Conservation (phyloP, 2,113 vertebrate genomes). For the Ammodytes marinus region DNA sequence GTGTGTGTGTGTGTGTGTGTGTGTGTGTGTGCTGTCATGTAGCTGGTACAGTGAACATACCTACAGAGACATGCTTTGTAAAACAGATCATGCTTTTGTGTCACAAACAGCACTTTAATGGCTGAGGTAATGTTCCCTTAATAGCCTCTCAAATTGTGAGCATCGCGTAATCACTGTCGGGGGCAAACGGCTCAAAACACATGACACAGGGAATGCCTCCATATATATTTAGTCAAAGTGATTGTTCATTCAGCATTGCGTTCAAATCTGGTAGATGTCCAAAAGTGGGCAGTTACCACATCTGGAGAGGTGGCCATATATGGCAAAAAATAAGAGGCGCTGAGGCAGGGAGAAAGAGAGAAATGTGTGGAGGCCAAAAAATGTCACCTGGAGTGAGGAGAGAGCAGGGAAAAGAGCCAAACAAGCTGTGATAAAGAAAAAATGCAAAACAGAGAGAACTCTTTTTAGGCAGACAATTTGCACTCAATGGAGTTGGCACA, state of each 20-base stretch:
- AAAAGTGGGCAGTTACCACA: slow-evolving; percentile 67
- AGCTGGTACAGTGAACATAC: no score
- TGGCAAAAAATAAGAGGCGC: slow-evolving; percentile 68
- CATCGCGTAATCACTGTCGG: slow-evolving; percentile 14
- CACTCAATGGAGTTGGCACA: slow-evolving; percentile 3
- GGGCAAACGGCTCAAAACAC: slow-evolving; percentile 29
- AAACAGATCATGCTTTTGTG: neutral
- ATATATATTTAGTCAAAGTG: slow-evolving; percentile 62
- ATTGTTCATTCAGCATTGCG: slow-evolving; percentile 60
- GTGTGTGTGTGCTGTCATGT: no score
- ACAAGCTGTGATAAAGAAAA: slow-evolving; percentile 50
- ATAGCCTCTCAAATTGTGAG: neutral
- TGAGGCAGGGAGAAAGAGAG: slow-evolving; percentile 62
- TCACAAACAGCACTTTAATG: slow-evolving; percentile 27
- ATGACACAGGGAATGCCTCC: slow-evolving; percentile 40
- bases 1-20: no score
- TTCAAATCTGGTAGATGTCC: slow-evolving; percentile 73
- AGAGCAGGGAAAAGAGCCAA: slow-evolving; percentile 49
- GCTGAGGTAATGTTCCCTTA: neutral
- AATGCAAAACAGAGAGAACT: slow-evolving; percentile 28
- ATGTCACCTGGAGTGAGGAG: slow-evolving; percentile 71
- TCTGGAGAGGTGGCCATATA: slow-evolving; percentile 77
- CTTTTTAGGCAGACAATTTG: neutral
- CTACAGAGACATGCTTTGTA: neutral
- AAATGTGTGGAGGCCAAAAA: slow-evolving; percentile 65